A percentile compares a stretch with the other conserved stretches of the same genome.
These are phyloP conservation scores for Platysteira castanea DNA, from an alignment of 2,113 vertebrate genomes.

Conservation along the genomic window DNA sequence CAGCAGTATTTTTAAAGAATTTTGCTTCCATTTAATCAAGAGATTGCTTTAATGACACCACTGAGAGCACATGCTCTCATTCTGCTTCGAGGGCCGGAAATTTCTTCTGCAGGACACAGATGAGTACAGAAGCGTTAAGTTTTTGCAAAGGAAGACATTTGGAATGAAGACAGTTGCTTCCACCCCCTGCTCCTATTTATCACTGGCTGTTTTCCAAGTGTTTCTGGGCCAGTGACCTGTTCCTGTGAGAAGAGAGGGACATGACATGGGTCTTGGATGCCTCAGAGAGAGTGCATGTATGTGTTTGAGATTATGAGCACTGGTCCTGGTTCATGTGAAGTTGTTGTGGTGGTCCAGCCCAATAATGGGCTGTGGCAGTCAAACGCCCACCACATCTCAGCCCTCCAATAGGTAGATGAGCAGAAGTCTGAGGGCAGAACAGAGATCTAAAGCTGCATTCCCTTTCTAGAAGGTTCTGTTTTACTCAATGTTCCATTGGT, in stretches of 20 bases:
- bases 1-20: neutral
- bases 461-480: no score
- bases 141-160: neutral
- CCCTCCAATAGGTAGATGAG: no score
- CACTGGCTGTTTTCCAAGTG: neutral
- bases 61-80: neutral
- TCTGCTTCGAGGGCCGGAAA: neutral
- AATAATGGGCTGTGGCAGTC: no score
- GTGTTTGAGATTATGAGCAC: neutral
- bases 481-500: no score
- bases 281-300: accelerated
- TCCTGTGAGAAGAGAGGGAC: neutral
- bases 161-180: neutral
- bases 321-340: neutral
- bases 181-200: neutral
- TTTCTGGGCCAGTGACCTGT: neutral
- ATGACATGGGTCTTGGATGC: neutral
- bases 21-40: neutral
- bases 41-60: neutral
- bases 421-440: no score
- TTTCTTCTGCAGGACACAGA: neutral
- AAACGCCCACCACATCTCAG: no score
- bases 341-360: no score
- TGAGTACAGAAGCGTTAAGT: neutral
- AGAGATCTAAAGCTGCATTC: no score